Evolutionary conservation across 2,113 vertebrate genomes (phyloP).

Genomic region (Laticauda laticaudata): DNA sequence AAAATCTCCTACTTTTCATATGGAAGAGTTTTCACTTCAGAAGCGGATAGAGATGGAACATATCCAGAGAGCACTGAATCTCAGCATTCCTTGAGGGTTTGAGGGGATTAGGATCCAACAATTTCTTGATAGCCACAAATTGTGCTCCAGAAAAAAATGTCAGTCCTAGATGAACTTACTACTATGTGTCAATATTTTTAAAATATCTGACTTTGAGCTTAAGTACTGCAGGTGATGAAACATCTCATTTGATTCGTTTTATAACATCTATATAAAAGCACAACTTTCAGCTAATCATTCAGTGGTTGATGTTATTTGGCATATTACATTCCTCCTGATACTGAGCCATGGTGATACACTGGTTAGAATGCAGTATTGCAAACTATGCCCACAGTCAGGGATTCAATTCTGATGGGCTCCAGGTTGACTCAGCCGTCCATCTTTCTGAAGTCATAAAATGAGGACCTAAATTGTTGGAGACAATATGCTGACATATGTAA

Average conservation of each 20-base stretch:
- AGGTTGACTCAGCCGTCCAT: too few relatives aligned
- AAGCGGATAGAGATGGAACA: neutral
- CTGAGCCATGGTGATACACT: neutral
- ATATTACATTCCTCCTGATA: neutral
- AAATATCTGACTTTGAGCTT: slow-evolving; percentile 31
- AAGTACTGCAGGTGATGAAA: slow-evolving; percentile 12
- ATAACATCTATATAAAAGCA: slow-evolving; percentile 6
- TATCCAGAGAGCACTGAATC: neutral
- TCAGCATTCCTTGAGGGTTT: neutral
- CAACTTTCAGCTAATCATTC: slow-evolving; percentile 38
- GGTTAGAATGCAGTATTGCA: too few relatives aligned
- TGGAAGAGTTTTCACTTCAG: neutral
- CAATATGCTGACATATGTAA: too few relatives aligned
- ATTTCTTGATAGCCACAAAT: neutral
- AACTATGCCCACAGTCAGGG: too few relatives aligned
- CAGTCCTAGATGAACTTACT: slow-evolving; percentile 39
- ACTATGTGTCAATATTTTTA: slow-evolving; percentile 24
- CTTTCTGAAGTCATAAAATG: too few relatives aligned
- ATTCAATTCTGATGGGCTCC: too few relatives aligned
- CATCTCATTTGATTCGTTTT: slow-evolving; percentile 12
- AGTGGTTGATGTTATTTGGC: slow-evolving; percentile 17
- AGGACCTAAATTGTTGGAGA: too few relatives aligned
- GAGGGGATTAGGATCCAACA: neutral
- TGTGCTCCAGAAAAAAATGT: neutral
- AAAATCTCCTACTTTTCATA: neutral